Evolutionary conservation across 2,888 invertebrate genomes (phyloP).

Genomic region (Lithodes maja): DNA sequence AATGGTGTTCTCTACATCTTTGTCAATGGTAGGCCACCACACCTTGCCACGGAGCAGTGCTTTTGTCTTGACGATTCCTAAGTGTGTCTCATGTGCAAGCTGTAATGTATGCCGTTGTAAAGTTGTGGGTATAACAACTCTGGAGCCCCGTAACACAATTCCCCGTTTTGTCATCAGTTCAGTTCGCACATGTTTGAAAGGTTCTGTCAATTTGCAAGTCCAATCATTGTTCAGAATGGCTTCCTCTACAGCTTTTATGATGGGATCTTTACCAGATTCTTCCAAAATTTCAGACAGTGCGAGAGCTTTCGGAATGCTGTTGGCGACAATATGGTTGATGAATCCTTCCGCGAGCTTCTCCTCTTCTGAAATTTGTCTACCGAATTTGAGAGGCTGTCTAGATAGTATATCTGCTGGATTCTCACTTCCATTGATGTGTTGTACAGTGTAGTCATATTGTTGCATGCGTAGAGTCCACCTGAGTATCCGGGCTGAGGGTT

Average conservation of each 20-base stretch:
- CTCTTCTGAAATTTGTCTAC: neutral
- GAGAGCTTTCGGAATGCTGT: too few relatives aligned
- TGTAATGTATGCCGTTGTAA: neutral
- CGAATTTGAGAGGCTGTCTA: slow-evolving; percentile 2
- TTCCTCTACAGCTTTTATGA: neutral
- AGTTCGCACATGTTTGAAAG: neutral
- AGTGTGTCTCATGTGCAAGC: slow-evolving; percentile 18
- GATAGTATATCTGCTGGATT: slow-evolving; percentile 34
- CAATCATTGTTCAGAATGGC: slow-evolving; percentile 6
- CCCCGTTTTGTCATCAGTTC: too few relatives aligned
- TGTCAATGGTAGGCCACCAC: slow-evolving; percentile 13
- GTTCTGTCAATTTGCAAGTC: neutral
- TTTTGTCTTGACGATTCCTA: slow-evolving; percentile 2
- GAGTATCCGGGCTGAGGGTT: neutral
- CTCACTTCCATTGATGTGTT: slow-evolving; percentile 35
- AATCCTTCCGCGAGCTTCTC: neutral
- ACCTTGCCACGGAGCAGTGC: too few relatives aligned
- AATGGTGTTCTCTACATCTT: slow-evolving; percentile 6
- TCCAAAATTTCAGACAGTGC: neutral
- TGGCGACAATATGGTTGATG: slow-evolving; percentile 23
- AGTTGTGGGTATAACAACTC: neutral
- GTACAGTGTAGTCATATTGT: slow-evolving; percentile 26
- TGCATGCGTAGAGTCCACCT: slow-evolving; percentile 12
- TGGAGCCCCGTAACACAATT: neutral
- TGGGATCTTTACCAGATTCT: slow-evolving; percentile 7